Evolutionary conservation across 2,113 vertebrate genomes (phyloP).

Genomic region (Macquaria ambigua): DNA sequence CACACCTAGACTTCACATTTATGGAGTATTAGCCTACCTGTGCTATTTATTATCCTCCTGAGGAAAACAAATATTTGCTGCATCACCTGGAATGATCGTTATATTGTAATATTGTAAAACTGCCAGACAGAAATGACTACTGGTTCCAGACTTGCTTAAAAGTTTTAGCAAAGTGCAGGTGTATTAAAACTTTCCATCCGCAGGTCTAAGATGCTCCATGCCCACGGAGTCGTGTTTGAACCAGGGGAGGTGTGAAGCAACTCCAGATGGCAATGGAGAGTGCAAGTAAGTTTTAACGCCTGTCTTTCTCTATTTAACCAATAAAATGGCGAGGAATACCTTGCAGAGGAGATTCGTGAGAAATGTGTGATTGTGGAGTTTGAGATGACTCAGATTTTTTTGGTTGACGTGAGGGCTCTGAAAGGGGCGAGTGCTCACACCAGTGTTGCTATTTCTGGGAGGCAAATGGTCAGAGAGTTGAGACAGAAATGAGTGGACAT

Average conservation of each 20-base stretch:
- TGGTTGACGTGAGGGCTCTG: conserved; percentile 32
- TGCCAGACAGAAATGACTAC: neutral
- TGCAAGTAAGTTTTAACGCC: conserved; percentile 90
- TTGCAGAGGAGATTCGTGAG: neutral
- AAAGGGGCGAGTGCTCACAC: conserved; percentile 48
- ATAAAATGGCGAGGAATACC: neutral
- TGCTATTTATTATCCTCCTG: neutral
- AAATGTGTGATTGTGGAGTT: conserved; percentile 21
- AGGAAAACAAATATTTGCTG: conserved; percentile 25
- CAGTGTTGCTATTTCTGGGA: conserved; percentile 77
- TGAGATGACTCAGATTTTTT: conserved; percentile 48
- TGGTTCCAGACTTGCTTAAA: neutral
- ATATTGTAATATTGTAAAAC: neutral
- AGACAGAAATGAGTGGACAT: conserved; percentile 68
- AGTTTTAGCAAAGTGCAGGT: conserved; percentile 23
- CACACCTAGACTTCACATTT: conserved; percentile 65
- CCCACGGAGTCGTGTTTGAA: conserved; percentile 89
- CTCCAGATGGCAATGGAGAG: conserved; percentile 87
- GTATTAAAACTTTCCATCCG: conserved; percentile 59
- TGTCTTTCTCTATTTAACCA: neutral
- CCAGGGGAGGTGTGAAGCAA: conserved; percentile 89
- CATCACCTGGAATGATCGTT: neutral
- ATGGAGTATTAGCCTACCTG: conserved; percentile 9
- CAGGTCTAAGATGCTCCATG: conserved; percentile 87
- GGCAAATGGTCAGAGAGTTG: conserved; percentile 58